phyloP scores from a whole-genome alignment of 1,140 invertebrate genomes.

The Musca domestica region DNA sequence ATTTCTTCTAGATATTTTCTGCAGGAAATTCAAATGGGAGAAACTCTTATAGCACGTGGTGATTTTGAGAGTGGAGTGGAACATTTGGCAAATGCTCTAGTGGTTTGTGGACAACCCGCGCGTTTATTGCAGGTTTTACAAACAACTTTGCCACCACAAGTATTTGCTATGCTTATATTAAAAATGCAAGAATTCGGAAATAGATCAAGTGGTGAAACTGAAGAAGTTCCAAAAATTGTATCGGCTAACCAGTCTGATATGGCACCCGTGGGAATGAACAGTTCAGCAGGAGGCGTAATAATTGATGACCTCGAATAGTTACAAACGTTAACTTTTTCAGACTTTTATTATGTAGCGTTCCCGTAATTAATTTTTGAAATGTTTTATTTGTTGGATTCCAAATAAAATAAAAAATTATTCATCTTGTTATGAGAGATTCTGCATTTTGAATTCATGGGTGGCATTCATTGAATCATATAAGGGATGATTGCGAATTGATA shows the following conservation, averaged over 20 bases:
- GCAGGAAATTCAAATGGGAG: slow-evolving; percentile 78
- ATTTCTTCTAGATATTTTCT: slow-evolving; percentile 53
- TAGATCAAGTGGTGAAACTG: slow-evolving; percentile 35
- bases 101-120: slow-evolving; percentile 93
- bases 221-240: slow-evolving; percentile 33
- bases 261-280: slow-evolving; percentile 36
- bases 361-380: too few species aligned
- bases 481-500: too few species aligned
- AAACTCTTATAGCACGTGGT: slow-evolving; percentile 81
- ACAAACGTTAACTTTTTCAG: too few species aligned
- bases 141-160: slow-evolving; percentile 87
- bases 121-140: slow-evolving; percentile 85
- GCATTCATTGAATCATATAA: too few species aligned
- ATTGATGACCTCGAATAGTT: slow-evolving; percentile 52
- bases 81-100: slow-evolving; percentile 90
- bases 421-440: too few species aligned
- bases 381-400: too few species aligned
- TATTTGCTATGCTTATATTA: slow-evolving; percentile 84
- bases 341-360: too few species aligned
- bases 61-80: slow-evolving; percentile 89
- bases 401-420: too few species aligned
- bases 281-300: slow-evolving; percentile 29
- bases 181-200: slow-evolving; percentile 68
- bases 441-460: too few species aligned
- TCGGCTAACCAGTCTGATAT: slow-evolving; percentile 30